Base-by-base conservation (phyloP, 1,140 invertebrate species). In the Drosophila lacteicornis region DNA sequence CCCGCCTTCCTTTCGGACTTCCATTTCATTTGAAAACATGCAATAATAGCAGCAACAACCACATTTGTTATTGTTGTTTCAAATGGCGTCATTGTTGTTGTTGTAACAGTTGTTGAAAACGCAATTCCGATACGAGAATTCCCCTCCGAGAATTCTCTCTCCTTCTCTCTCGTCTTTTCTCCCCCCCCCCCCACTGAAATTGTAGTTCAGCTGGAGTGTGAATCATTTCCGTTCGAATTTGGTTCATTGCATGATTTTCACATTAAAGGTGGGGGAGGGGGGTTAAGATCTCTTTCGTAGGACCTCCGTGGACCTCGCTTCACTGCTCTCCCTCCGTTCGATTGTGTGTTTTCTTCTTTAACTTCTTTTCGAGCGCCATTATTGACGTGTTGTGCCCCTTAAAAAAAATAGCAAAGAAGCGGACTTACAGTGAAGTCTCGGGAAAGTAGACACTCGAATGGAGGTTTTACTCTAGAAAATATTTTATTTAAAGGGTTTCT, bases 181-280 rank as follows among this genome's bases (percentile, higher is more conserved):
- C 38, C 1, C 55, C 59, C 59, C 56, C 59, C 75, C 55, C 59
- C 59, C 56, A 56, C 75, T 82, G 75, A 70, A 66, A 78, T 69
- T 68, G 80, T 68, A 61, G 74, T 88, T 69, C 80, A 80, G 76
- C 69, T 79, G 65, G 80, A 88, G 85, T 88, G 85, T 90, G 85
- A 88, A 88, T 88, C 85, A 88, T 90, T 88, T 88, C 85, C 85
- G 85, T 85, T 88, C 65, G 85, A 85, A 88, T 88, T 88, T 90
- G 85, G 81, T 88, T 88, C 85, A 88, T 88, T 88, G 85, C 85
- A 88, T 88, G 81, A 88, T 88, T 88, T 90, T 90, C 78, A 90
- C 85, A 88, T 88, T 88, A 88, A 88, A 46, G 13, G 45, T 56
- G 53, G 40, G n/a, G 17, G 17, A 25, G 25, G n/a, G 60, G 43